These are phyloP conservation scores for Heteromormyrus szaboi DNA, from an alignment of 2,797 vertebrate species.

Conservation along the genomic window DNA sequence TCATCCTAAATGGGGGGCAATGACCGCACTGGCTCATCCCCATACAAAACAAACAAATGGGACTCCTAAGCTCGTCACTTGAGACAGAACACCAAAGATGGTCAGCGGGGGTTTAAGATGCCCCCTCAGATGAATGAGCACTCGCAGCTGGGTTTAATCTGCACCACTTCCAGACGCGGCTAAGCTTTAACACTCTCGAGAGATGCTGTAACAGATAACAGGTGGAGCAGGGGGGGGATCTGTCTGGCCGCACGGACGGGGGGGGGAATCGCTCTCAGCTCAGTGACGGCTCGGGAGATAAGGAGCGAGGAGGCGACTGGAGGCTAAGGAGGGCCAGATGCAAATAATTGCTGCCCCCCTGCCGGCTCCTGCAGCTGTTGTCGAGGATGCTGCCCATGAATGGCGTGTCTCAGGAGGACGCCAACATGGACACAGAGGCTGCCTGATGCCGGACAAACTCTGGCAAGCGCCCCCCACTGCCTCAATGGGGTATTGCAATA, in stretches of 20 bases:
- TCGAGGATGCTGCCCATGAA: constrained; percentile 45
- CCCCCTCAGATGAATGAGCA: constrained; percentile 22
- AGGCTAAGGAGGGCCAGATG: constrained; percentile 20
- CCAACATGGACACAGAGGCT: background rate
- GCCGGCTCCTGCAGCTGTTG: constrained; percentile 35
- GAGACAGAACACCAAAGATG: constrained; percentile 11
- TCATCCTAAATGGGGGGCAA: background rate
- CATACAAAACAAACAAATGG: background rate
- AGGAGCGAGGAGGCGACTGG: constrained; percentile 19
- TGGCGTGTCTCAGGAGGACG: constrained; percentile 29
- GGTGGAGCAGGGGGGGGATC: constrained; percentile 22
- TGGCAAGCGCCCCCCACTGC: background rate
- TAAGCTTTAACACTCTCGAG: constrained; percentile 25
- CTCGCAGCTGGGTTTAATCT: constrained; percentile 33
- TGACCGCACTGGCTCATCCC: background rate
- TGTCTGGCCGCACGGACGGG: constrained; percentile 4
- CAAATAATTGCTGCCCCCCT: constrained; percentile 20
- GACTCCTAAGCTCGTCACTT: background rate
- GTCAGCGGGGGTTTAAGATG: constrained; percentile 18
- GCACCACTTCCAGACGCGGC: constrained; percentile 6
- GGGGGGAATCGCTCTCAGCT: constrained; percentile 13
- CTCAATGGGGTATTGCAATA: background rate
- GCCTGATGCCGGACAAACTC: background rate
- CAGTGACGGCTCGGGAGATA: constrained; percentile 21
- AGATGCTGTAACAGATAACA: constrained; percentile 30